Evolutionary conservation across 37 sponge, comb jelly and placozoan species (phyloP).

Genomic region (Dysidea cf. avara): DNA sequence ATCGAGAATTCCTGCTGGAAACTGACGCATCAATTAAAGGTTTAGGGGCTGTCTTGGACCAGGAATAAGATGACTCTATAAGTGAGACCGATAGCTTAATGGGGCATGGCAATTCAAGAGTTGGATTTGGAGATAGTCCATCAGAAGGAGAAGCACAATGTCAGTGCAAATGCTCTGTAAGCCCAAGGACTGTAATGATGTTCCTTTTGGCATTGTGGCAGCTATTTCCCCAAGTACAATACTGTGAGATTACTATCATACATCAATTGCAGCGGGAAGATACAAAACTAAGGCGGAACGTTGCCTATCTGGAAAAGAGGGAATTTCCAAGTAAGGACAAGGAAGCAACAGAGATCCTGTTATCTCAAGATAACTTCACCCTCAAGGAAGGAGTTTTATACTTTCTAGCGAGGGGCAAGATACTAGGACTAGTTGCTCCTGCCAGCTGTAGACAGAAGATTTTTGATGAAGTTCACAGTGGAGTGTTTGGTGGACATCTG

Average conservation of each 20-base stretch:
- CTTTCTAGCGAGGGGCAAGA: slow-evolving; percentile 27
- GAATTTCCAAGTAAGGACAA: slow-evolving; percentile 29
- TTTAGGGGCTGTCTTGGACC: slow-evolving; percentile 53
- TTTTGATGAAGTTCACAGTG: slow-evolving; percentile 45
- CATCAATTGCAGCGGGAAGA: slow-evolving; percentile 25
- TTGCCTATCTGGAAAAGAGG: slow-evolving; percentile 28
- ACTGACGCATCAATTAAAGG: slow-evolving; percentile 53
- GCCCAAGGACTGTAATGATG: neutral
- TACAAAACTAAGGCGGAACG: neutral
- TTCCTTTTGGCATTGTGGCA: neutral
- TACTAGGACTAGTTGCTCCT: slow-evolving; percentile 45
- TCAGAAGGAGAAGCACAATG: slow-evolving; percentile 34
- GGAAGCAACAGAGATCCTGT: slow-evolving; percentile 1
- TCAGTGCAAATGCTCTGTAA: slow-evolving; percentile 42
- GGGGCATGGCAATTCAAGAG: slow-evolving; percentile 56
- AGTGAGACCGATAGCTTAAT: slow-evolving; percentile 48
- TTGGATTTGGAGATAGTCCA: slow-evolving; percentile 22
- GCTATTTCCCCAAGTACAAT: neutral
- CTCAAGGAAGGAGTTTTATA: slow-evolving; percentile 41
- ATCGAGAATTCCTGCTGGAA: slow-evolving; percentile 22
- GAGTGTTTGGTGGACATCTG: slow-evolving; percentile 40
- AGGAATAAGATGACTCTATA: too few relatives aligned
- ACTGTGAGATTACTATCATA: neutral
- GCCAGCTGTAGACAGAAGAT: slow-evolving; percentile 4
- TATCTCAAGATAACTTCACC: slow-evolving; percentile 6